phyloP scores from a whole-genome alignment of 1,140 invertebrate genomes.

The Macrobrachium rosenbergii region DNA sequence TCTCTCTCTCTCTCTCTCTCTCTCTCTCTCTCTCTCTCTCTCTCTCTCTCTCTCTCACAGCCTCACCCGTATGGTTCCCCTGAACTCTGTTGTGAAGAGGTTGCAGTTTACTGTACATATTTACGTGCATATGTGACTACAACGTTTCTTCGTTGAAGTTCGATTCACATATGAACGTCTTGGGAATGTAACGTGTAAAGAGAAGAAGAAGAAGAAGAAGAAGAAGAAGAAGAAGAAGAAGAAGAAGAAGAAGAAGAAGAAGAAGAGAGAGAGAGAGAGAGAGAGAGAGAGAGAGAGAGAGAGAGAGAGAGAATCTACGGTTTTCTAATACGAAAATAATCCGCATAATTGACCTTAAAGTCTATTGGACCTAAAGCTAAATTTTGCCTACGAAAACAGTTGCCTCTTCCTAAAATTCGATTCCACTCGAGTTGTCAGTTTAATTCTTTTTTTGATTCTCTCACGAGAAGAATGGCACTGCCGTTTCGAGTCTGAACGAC shows the following conservation, averaged over 20 bases:
- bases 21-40: slow-evolving; percentile 22
- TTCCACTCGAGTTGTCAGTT: no score
- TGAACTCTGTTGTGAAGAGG: no score
- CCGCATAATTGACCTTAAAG: no score
- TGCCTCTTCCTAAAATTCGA: no score
- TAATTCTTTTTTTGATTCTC: no score
- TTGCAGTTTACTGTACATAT: no score
- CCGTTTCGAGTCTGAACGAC: no score
- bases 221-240: neutral
- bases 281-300: slow-evolving; percentile 19
- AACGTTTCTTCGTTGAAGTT: no score
- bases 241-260: neutral
- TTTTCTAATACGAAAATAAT: no score
- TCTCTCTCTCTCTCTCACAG: neutral
- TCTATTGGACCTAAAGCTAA: neutral
- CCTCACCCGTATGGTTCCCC: neutral
- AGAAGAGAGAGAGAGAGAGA: slow-evolving; percentile 8
- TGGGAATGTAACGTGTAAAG: no score
- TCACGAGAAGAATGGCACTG: no score
- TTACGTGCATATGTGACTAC: neutral
- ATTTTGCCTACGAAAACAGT: neutral
- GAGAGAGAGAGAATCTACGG: slow-evolving; percentile 4
- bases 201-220: neutral
- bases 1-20: no score
- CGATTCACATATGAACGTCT: neutral